Evolutionary conservation across 2,113 vertebrate genomes (phyloP), one percentile per base, ranked within the genome.

Genomic region (Spermophilus dauricus): DNA sequence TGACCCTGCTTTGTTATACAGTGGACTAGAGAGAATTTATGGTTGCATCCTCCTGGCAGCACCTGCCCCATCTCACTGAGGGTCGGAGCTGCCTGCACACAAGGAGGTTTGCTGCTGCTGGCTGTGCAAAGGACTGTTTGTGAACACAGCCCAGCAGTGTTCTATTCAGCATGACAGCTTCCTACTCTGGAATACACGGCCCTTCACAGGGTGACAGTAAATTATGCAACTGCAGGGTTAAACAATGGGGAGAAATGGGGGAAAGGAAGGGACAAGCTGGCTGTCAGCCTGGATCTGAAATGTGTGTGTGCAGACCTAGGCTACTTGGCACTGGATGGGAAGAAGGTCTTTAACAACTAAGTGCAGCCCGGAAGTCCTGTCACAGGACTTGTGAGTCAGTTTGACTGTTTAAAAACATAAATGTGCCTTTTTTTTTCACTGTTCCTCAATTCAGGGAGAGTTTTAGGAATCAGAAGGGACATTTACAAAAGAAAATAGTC

Each of bases 181-280:
- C 95, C 84, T 83, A 82, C 94, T 73, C 67, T 78, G 90, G 75
- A 95, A 89, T 83, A 89, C 94, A 93, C 0, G 48, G 89, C 84
- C 94, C 94, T 97, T 95, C 89, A 8, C 48, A 16, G 93, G 87
- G 72, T 92, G 89, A 97, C 96, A 94, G 87, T 96, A 94, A 97
- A 97, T 97, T 95, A 92, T 78, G 95, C 96, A 96, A 92, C 84
- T 77, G 80, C 42, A 45, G 92, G 97, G 97, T 53, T 82, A 88
- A 91, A 97, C 90, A 97, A 76, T 97, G 96, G 75, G 73, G 72
- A 87, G 51, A 53, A 13, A 32, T 39, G 45, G 91, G 56, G 39
- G 11, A 48, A 69, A 92, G 86, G 91, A 94, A 96, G 81, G 90
- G 80, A 14, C 61, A 37, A n/a, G 65, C 77, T 91, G 61, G 92